Conservation (phyloP, 2,113 vertebrate species). For the Dipodomys spectabilis region DNA sequence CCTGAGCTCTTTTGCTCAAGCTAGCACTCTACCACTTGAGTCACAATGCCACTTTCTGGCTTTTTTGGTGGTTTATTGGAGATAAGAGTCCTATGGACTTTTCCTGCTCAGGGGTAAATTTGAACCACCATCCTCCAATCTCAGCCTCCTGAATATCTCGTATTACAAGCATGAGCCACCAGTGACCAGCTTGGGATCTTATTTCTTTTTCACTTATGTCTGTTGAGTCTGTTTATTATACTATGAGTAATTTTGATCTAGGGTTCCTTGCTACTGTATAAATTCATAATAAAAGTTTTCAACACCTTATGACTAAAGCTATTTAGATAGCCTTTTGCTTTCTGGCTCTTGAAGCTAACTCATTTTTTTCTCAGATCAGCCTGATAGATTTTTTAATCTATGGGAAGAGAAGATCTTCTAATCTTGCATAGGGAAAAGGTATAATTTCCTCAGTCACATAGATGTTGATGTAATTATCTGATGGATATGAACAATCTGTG, state of each 20-base stretch:
- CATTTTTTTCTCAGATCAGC: neutral
- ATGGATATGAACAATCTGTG: neutral
- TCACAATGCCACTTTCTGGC: too few relatives aligned
- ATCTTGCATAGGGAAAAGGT: constrained; percentile 39
- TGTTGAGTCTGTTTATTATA: neutral
- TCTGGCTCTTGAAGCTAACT: constrained; percentile 36
- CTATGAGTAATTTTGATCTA: constrained; percentile 22
- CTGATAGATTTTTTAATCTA: constrained; percentile 31
- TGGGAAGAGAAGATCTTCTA: constrained; percentile 28
- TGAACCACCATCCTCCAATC: too few relatives aligned
- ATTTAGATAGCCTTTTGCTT: constrained; percentile 36
- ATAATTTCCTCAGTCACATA: constrained; percentile 44
- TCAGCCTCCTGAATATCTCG: too few relatives aligned
- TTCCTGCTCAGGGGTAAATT: too few relatives aligned
- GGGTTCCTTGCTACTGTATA: neutral
- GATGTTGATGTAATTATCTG: neutral
- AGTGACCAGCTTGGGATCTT: neutral
- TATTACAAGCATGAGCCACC: too few relatives aligned
- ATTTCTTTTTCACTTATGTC: constrained; percentile 51
- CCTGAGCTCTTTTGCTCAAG: too few relatives aligned
- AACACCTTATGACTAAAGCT: neutral
- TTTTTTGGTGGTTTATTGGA: too few relatives aligned
- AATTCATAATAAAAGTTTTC: constrained; percentile 49
- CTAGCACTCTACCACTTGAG: too few relatives aligned
- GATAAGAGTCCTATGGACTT: too few relatives aligned